Evolutionary conservation across 1,140 invertebrate genomes (phyloP), one percentile per base, ranked within the genome.

Genomic region (Scaptomyza hsui): DNA sequence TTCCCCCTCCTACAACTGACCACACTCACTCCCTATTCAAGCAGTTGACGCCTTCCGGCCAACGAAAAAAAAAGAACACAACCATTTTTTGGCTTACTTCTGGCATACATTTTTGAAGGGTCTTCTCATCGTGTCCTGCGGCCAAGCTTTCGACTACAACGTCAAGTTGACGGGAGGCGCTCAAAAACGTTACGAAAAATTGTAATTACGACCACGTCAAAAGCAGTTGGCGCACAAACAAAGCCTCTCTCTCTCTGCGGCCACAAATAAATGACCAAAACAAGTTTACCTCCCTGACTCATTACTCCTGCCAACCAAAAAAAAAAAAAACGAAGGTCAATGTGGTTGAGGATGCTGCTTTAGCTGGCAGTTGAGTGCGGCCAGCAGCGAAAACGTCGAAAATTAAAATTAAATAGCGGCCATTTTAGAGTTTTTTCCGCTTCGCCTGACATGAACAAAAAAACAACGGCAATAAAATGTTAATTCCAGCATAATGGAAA

Each of bases 181-280:
- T 81, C 56, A 75, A 69, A 72, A 48, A 57, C 67, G 41, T 60
- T 59, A 35, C 63, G 37, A 85, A 81, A 81, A 85, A 72, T 83
- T 86, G 79, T 83, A 83, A 83, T 83, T 83, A 83, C 79, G 68
- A 69, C 76, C 67, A 83, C 76, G 81, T 83, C 79, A 83, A 57
- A 80, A 80, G 76, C 79, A 83, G 72, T 78, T 62, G 15, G 26
- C 64, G 52, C 71, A 49, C 39, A 83, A 85, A 72, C 71, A 77
- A 78, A 73, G 74, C 70, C 74, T 49, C 19, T 21, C 44, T 49
- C 74, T 49, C 19, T 21, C 44, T 49, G 74, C 42, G 62, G 45
- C 70, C 48, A 49, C 59, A 80, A 83, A 85, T 80, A 85, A 83
- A 85, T 83, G 80, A 83, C 79, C 76, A 83, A 69, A 78, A 71